phyloP scores from a whole-genome alignment of 2,797 vertebrate genomes.

The Pangasius djambal region DNA sequence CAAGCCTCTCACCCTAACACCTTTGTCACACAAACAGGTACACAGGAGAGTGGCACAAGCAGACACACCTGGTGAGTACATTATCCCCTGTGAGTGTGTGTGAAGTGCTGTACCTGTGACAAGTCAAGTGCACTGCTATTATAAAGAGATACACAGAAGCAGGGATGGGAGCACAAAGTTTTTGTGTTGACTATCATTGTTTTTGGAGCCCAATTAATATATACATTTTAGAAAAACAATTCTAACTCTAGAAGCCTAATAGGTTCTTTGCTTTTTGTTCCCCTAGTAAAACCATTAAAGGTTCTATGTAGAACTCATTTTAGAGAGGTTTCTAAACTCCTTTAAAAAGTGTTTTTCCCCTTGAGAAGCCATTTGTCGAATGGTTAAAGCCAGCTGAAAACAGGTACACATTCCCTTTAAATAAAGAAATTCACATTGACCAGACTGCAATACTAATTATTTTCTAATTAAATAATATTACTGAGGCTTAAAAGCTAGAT shows the following conservation, averaged over 20 bases:
- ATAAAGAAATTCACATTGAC: not conserved
- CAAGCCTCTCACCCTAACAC: slow-evolving; percentile 33
- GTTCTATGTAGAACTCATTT: not conserved
- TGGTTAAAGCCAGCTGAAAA: not conserved
- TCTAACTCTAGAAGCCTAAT: not conserved
- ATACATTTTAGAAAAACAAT: not conserved
- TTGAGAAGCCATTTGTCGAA: not conserved
- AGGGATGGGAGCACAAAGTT: not conserved
- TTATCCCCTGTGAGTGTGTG: not conserved
- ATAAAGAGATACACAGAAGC: not conserved
- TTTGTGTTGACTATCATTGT: not conserved
- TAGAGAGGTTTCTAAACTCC: not conserved
- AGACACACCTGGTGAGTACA: slow-evolving; percentile 44
- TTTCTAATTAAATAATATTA: not conserved
- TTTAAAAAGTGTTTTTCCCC: not conserved
- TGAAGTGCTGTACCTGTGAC: not conserved
- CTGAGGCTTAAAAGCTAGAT: not conserved
- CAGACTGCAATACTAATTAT: not conserved
- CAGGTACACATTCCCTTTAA: not conserved
- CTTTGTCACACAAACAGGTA: slow-evolving; percentile 51
- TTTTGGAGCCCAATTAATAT: not conserved
- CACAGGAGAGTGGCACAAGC: slow-evolving; percentile 56
- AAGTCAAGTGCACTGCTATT: not conserved
- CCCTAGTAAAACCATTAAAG: not conserved
- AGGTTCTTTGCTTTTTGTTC: not conserved